Percentiles rank a stretch among this genome's conserved stretches.
Evolutionary conservation across 2,888 invertebrate genomes (phyloP).

Genomic region (Eupithecia tripunctaria): DNA sequence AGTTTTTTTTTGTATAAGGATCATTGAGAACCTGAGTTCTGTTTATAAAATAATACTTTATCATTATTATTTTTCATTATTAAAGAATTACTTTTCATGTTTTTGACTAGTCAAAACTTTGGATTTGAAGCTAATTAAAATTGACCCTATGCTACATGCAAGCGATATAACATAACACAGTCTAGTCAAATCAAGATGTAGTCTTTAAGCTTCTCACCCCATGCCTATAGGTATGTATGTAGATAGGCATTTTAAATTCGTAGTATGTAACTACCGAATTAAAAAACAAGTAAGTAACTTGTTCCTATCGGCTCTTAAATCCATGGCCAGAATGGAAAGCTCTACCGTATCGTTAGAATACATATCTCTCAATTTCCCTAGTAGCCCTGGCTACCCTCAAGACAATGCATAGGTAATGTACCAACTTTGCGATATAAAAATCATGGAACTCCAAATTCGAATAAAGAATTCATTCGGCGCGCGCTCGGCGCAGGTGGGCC

Average conservation of each 20-base stretch:
- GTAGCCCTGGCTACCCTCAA: conserved; percentile 40
- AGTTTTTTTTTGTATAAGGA: no score
- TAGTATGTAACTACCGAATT: no score
- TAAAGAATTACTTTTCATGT: background rate
- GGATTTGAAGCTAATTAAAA: background rate
- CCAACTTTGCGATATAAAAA: conserved; percentile 79
- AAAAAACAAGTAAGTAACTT: no score
- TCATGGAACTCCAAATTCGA: conserved; percentile 76
- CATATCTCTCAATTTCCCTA: background rate
- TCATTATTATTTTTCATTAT: no score
- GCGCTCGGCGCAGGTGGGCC: conserved; percentile 67
- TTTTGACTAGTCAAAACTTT: background rate
- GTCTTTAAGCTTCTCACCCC: no score
- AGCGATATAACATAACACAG: no score
- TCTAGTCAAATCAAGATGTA: no score
- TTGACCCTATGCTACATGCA: no score
- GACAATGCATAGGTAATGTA: conserved; percentile 81
- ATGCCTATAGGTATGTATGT: no score
- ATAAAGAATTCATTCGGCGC: conserved; percentile 79
- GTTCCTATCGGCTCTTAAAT: background rate
- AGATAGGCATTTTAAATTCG: background rate
- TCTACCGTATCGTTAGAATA: background rate
- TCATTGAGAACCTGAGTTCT: no score
- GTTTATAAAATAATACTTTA: no score
- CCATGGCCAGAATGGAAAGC: background rate